phyloP scores from a whole-genome alignment of 2,797 vertebrate genomes.

The Hydrocynus forskahlii region DNA sequence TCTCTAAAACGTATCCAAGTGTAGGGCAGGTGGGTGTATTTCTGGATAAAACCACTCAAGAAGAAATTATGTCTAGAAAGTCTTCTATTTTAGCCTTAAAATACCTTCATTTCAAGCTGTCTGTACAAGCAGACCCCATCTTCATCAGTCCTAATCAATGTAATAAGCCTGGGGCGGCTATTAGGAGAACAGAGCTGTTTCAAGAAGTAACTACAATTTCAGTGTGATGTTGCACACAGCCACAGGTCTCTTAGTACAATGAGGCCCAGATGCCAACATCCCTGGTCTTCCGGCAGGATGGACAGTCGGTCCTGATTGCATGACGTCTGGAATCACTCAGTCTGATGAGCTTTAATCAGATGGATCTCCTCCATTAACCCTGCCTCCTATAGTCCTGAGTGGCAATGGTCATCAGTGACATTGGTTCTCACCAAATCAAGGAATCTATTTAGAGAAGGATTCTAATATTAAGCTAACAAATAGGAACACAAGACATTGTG shows the following conservation, averaged over 20 bases:
- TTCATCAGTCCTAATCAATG: slow-evolving; percentile 14
- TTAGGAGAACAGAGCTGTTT: neutral
- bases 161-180: neutral
- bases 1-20: neutral
- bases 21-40: neutral
- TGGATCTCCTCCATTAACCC: slow-evolving; percentile 32
- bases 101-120: neutral
- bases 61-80: neutral
- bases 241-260: slow-evolving; percentile 27
- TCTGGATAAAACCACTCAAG: slow-evolving; percentile 1
- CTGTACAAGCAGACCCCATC: neutral
- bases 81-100: neutral
- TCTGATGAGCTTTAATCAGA: slow-evolving; percentile 40
- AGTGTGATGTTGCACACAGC: slow-evolving; percentile 10
- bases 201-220: neutral
- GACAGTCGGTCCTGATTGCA: slow-evolving; percentile 17
- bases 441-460: neutral
- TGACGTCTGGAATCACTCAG: slow-evolving; percentile 40
- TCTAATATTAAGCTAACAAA: neutral
- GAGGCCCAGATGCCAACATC: slow-evolving; percentile 44
- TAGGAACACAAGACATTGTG: too few species aligned
- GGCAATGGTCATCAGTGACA: slow-evolving; percentile 8
- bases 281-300: slow-evolving; percentile 30
- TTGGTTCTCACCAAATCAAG: neutral
- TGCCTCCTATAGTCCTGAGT: slow-evolving; percentile 4